Conservation (phyloP, 2,113 vertebrate genomes). For the Dicerorhinus sumatrensis region DNA sequence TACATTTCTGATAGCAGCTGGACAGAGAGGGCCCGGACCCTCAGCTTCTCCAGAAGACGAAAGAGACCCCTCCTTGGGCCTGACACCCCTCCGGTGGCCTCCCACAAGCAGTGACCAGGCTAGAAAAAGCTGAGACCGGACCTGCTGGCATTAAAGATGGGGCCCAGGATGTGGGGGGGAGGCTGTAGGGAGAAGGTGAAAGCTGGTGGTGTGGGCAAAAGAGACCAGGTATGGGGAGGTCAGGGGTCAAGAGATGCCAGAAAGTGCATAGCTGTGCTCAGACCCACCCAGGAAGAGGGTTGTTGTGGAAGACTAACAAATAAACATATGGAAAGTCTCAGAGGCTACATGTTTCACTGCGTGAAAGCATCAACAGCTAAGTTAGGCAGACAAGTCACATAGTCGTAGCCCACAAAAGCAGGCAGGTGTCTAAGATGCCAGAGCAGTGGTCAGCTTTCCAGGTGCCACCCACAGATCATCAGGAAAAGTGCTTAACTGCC, state of each 20-base stretch:
- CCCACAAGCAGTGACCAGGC: background rate
- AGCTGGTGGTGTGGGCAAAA: background rate
- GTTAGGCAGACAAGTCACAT: background rate
- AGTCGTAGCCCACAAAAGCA: background rate
- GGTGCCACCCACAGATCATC: background rate
- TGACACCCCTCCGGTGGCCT: background rate
- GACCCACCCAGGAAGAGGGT: background rate
- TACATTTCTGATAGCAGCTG: background rate
- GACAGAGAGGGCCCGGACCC: background rate
- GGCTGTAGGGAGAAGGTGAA: background rate
- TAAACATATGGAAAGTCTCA: slow-evolving; percentile 58
- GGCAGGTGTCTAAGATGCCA: background rate
- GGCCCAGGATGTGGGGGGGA: background rate
- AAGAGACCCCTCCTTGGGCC: background rate
- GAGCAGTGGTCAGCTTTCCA: background rate
- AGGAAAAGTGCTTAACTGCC: background rate
- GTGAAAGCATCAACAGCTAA: background rate
- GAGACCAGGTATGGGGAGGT: background rate
- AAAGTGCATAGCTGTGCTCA: background rate
- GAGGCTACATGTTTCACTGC: background rate
- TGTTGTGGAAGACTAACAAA: slow-evolving; percentile 9
- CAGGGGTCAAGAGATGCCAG: background rate
- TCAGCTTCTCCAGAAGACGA: background rate
- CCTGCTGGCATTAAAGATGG: background rate
- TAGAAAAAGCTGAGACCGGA: background rate